Conservation (phyloP, 2,113 vertebrate species). For the Octodon degus region DNA sequence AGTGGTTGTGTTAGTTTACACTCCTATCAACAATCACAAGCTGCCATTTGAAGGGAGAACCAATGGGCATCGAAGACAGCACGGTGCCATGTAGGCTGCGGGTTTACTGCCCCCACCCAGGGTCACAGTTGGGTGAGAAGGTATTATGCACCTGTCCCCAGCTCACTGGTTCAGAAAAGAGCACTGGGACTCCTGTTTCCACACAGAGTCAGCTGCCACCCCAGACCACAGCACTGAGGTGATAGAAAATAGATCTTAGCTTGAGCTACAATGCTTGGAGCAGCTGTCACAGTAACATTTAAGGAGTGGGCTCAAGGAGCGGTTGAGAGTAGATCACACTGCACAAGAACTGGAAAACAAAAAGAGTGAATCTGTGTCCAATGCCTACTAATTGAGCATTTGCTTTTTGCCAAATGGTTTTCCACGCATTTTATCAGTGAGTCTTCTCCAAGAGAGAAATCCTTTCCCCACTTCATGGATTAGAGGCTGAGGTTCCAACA, state of each 20-base stretch:
- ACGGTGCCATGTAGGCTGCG: too few relatives aligned
- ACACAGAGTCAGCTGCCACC: not conserved
- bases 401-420: not conserved
- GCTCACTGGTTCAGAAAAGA: not conserved
- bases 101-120: not conserved
- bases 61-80: not conserved
- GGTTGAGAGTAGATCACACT: not conserved
- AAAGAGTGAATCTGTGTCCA: not conserved
- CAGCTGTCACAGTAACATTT: not conserved
- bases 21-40: not conserved
- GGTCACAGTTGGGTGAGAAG: not conserved
- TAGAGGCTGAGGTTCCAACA: not conserved
- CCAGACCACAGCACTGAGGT: not conserved
- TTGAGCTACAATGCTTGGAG: not conserved
- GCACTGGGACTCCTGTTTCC: not conserved
- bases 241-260: not conserved
- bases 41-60: not conserved
- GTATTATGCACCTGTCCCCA: not conserved
- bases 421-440: not conserved
- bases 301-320: not conserved
- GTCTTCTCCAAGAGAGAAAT: not conserved
- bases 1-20: not conserved
- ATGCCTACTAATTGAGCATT: not conserved
- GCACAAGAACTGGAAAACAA: not conserved
- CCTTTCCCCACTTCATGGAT: not conserved